Base-by-base conservation (phyloP, 2,888 invertebrate genomes). In the Torymus aiolomorphi region DNA sequence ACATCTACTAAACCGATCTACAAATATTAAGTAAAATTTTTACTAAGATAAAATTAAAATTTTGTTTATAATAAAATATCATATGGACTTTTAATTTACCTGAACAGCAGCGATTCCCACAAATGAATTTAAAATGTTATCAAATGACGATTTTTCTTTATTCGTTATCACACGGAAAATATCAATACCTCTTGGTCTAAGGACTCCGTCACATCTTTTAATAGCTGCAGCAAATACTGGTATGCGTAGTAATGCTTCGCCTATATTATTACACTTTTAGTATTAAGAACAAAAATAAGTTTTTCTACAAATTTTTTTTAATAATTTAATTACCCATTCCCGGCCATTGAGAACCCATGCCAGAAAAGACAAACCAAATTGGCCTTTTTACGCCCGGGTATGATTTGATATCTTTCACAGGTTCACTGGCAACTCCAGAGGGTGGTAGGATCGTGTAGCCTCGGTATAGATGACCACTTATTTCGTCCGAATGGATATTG, bases 311-410 rank as follows among this genome's bases (percentile, higher is more conserved):
- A 65, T 24, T 12, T n/a, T 56, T 71, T 18, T 10, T 42, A 20
- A 66, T 62, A 18, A 14, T 61, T 14, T 24, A 24, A 56, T 12
- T 49, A 2, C 95, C 97, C 96, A 97, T 97, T 82, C 95, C 95
- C 11, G 94, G 91, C 96, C 97, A 97, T 87, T 97, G 96, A 0
- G 96, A 95, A 0, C 96, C 96, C 96, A 97, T 96, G 51, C 97
- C 97, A 73, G 97, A 96, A 91, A 97, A 98, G 62, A 97, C 94
- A 91, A 95, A 97, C 94, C 97, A 97, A 0, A 97, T 91, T 1
- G 97, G 96, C 0, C 94, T 92, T 73, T 92, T 92, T 0, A 92
- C 91, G 0, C 94, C 94, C 0, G 70, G n/a, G 5, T 31, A 31
- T 31, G 31, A 31, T 31, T 31, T 31, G 5, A 54, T 31, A 3